Base-by-base conservation (phyloP, 2,888 invertebrate genomes). In the Elegia similella region DNA sequence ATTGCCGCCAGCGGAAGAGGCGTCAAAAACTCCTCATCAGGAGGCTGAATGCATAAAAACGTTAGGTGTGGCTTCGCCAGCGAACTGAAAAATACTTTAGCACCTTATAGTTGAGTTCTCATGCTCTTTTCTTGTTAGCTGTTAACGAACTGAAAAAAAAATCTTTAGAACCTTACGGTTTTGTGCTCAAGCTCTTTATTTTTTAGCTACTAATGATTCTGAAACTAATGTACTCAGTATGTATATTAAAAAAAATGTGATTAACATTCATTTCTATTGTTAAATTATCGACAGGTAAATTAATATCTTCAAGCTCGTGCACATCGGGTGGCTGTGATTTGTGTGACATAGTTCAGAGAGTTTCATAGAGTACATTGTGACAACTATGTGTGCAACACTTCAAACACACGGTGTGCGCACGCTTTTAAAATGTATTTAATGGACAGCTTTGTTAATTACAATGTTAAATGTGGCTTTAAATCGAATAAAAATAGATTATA, bases 11-110 rank as follows among this genome's bases (percentile, higher is more conserved):
- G 57, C 57, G 57, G 54, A 12, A 60, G 56, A 1, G 59, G 38
- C 54, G 60, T 42, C n/a, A 60, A 42, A 42, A 59, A 15, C 30
- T 55, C 55, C n/a, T 56, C 60, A 23, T 62, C 63, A 53, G 60
- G 62, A 42, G 55, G 61, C 64, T 66, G 59, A 60, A 59, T 58
- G 57, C 57, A 61, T 38, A 63, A 50, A 29, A 58, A 23, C 23
- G 23, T 23, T 23, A 23, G 23, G 2, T 2, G 23, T 23, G 23
- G 23, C 23, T 5, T 23, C 23, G 23, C 23, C 23, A 23, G 23
- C 23, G 23, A 23, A 23, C 23, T 23, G 23, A 23, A 23, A 23
- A 23, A 38, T 46, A 56, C 55, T 58, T 13, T 38, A 47, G 52
- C 30, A 48, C 30, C 47, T 13, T 15, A 43, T 43, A 6, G 15